Conservation (phyloP, 2,797 vertebrate genomes). For the Dicrostonyx torquatus region DNA sequence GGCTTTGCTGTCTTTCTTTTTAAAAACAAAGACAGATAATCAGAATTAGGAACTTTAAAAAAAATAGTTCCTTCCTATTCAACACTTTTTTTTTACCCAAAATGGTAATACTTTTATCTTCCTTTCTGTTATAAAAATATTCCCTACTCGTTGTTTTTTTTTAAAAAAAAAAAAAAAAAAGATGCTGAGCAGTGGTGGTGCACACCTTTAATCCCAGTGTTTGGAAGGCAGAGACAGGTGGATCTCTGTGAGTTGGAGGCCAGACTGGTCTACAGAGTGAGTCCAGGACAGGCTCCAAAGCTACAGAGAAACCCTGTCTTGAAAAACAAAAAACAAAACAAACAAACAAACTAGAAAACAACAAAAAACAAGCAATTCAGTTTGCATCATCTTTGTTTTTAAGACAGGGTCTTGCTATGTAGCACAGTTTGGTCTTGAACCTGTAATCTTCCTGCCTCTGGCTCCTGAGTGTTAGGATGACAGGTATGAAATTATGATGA, state of each 20-base stretch:
- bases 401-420: neutral
- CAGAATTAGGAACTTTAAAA: constrained; percentile 6
- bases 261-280: no score
- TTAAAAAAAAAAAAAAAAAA: no score
- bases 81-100: neutral
- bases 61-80: neutral
- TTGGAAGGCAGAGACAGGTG: no score
- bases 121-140: constrained; percentile 4
- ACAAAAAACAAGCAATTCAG: neutral
- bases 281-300: no score
- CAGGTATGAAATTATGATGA: neutral
- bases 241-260: no score
- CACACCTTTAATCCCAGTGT: no score
- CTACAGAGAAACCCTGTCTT: no score
- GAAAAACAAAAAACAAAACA: no score
- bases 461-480: neutral
- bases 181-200: no score
- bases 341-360: no score
- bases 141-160: neutral
- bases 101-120: neutral
- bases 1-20: neutral
- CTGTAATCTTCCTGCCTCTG: neutral
- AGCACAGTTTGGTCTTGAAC: neutral
- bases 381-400: neutral
- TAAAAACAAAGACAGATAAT: neutral